Evolutionary conservation across 2,797 vertebrate genomes (phyloP), one percentile per base, ranked within the genome.

Genomic region (Manis crassicaudata): DNA sequence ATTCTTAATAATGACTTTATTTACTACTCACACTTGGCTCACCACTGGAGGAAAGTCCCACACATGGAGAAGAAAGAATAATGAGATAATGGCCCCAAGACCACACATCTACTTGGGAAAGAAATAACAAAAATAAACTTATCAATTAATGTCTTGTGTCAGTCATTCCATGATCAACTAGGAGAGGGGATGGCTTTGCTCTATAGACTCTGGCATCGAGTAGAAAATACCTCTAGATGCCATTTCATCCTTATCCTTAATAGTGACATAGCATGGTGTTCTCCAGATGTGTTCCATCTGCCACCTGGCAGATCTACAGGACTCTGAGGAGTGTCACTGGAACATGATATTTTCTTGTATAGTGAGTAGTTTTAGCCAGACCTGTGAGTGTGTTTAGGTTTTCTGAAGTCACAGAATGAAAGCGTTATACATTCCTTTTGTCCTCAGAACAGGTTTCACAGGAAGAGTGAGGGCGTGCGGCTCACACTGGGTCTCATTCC

Each of bases 401-500:
- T 95, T 91, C 88, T 90, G 86, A 88, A 87, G 54, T 50, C 37
- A 67, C 43, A 32, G 58, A 54, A 81, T 60, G 21, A 65, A 80
- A 81, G 18, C 35, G 70, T 85, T 3, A 23, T 4, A 52, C 20
- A 32, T 20, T 58, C 37, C 20, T 37, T 54, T 94, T 75, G 46
- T 88, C 50, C 37, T 67, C 21, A 75, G 62, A 52, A 80, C 10
- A 72, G 54, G 83, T 68, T 77, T 87, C n/a, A 60, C 0, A 72
- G 99, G 99, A 96, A 99, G 97, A 0, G 97, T 98, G 95, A 99
- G 98, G 25, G 98, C 98, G 89, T 99, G 98, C 4, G 99, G 99
- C 54, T 99, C 98, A 2, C 37, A 98, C 79, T 35, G 35, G 3
- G 35, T 35, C 35, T 35, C 35, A 35, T 35, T 35, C 35, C 35